These are phyloP conservation scores for Cheilosia variabilis DNA, from an alignment of 2,888 invertebrate genomes.

Conservation along the genomic window DNA sequence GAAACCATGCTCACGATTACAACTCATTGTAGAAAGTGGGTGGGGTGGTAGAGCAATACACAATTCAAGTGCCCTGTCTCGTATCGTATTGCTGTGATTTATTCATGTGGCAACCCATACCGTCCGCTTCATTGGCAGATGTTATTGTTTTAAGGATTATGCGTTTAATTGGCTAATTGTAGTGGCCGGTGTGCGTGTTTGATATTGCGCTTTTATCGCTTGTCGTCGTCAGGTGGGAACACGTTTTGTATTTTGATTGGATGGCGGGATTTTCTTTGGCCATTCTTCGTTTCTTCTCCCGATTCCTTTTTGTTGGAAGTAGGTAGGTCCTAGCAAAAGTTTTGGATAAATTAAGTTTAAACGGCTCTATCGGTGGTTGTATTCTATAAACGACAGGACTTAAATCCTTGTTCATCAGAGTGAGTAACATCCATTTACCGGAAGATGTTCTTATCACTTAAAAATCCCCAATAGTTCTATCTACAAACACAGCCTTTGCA, in stretches of 20 bases:
- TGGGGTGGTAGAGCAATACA: background rate
- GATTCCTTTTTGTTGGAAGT: background rate
- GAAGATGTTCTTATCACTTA: no score
- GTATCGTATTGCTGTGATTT: conserved; percentile 40
- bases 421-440: no score
- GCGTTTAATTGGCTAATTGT: conserved; percentile 37
- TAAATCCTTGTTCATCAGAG: no score
- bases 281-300: background rate
- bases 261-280: conserved; percentile 42
- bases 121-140: conserved; percentile 32
- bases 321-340: no score
- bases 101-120: conserved; percentile 33
- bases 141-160: conserved; percentile 48
- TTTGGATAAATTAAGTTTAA: no score
- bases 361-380: no score
- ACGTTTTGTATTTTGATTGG: conserved; percentile 40
- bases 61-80: conserved; percentile 26
- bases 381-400: no score
- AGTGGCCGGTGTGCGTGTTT: background rate
- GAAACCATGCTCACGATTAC: background rate
- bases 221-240: conserved; percentile 15
- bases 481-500: no score
- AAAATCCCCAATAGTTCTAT: no score
- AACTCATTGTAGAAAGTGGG: background rate
- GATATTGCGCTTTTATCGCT: conserved; percentile 17